Evolutionary conservation across 2,113 vertebrate species (phyloP), one percentile per base, ranked within the genome.

Genomic region (Parotia lawesii): DNA sequence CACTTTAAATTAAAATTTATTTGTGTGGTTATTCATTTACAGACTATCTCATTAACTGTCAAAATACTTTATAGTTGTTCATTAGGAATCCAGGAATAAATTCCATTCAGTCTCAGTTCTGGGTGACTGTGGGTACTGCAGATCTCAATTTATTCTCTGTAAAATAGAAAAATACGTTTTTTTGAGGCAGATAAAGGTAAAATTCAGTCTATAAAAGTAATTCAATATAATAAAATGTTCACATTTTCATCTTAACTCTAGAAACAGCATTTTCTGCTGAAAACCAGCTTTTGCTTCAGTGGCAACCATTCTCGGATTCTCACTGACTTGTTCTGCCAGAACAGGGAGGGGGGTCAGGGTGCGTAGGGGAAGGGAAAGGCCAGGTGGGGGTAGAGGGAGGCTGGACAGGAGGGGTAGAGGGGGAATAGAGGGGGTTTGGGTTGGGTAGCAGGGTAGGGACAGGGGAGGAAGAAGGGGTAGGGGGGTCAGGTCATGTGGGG

Each of bases 401-500:
- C 20, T 57, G 54, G 33, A n/a, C 33, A 35, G 56, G 21, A 35
- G 21, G 21, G 22, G 33, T 24, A 37, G n/a, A 57, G 33, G 37
- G 11, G 37, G 25, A 28, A 19, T 13, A 61, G 57, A 37, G 57
- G 24, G 15, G 10, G 17, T 12, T 38, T 2, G 5, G 35, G 25
- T 62, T 62, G 37, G 60, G 60, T 40, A 62, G 27, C 60, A 40
- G 37, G 6, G 37, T 40, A 62, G 27, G 37, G 60, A 20, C 0
- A 0, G 10, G 24, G 35, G 16, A 35, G 15, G 57, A 58, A 37
- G 23, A 58, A 58, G n/a, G 56, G n/a, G n/a, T 24, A 25, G 15
- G 23, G n/a, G n/a, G 15, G 10, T 37, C 4, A 1, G n/a, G n/a
- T 58, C 3, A 1, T 35, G 23, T 25, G 15, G n/a, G 58, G 58